Percentiles rank a stretch among this genome's conserved stretches.
Conservation (phyloP, 2,113 vertebrate species). For the Todiramphus saurophagus region DNA sequence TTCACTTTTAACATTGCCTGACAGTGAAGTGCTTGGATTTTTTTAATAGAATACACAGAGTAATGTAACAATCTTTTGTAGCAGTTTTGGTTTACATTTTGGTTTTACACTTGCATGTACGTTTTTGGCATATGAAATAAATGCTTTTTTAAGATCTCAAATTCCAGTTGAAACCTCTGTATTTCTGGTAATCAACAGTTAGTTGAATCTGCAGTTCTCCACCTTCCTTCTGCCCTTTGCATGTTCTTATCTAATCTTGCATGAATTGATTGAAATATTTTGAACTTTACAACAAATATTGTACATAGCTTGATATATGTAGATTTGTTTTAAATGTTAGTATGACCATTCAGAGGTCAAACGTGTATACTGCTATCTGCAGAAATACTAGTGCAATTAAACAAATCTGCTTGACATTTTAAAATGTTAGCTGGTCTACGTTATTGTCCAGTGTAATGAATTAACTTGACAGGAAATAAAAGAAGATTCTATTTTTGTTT, state of each 20-base stretch:
- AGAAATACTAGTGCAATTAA: constrained; percentile 44
- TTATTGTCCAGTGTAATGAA: constrained; percentile 42
- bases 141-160: background rate
- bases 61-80: background rate
- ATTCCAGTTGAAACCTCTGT: background rate
- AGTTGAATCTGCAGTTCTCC: background rate
- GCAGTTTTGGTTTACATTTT: background rate
- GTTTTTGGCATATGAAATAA: background rate
- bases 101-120: background rate
- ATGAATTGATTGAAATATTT: background rate
- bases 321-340: constrained; percentile 49
- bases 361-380: constrained; percentile 18
- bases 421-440: constrained; percentile 44
- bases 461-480: background rate
- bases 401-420: constrained; percentile 63
- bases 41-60: background rate
- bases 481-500: constrained; percentile 35
- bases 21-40: background rate
- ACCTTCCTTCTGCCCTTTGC: background rate
- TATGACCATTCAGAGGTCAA: constrained; percentile 44
- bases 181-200: background rate
- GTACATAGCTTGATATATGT: background rate
- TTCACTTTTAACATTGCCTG: background rate
- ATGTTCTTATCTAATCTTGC: constrained; percentile 15
- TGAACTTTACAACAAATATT: constrained; percentile 30